phyloP scores from a whole-genome alignment of 2,888 invertebrate genomes.

The Apotomis capreana region DNA sequence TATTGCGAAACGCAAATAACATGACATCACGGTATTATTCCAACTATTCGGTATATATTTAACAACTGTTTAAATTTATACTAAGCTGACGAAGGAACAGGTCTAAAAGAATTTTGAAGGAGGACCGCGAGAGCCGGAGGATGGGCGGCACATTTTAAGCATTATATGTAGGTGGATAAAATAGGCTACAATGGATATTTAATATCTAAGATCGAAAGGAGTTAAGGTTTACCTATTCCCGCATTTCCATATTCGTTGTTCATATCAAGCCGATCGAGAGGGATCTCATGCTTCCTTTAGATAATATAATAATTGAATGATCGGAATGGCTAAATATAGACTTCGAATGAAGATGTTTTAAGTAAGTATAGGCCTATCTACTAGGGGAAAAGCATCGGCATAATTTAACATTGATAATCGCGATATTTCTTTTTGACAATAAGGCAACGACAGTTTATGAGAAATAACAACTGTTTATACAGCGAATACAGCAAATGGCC shows the following conservation, averaged over 20 bases:
- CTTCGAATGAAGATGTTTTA: too few species aligned
- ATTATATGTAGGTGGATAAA: neutral
- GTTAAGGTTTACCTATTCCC: neutral
- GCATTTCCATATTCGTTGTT: too few species aligned
- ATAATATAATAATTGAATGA: too few species aligned
- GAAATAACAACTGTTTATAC: too few species aligned
- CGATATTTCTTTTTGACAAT: too few species aligned
- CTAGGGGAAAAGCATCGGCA: neutral
- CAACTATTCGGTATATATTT: neutral
- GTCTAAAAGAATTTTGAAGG: neutral
- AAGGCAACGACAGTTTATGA: too few species aligned
- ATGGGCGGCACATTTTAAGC: too few species aligned
- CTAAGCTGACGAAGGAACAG: neutral
- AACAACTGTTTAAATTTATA: slow-evolving; percentile 14
- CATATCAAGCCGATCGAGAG: too few species aligned
- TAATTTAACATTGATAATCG: too few species aligned
- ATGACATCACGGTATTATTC: slow-evolving; percentile 25
- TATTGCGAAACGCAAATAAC: slow-evolving; percentile 10
- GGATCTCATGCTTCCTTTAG: too few species aligned
- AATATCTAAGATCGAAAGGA: neutral
- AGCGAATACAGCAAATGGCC: too few species aligned
- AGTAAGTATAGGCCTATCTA: neutral
- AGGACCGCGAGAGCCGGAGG: neutral
- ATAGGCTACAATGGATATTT: neutral
- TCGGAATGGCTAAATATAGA: too few species aligned